These are phyloP conservation scores for Thaleichthys pacificus DNA, from an alignment of 2,797 vertebrate species.

Conservation along the genomic window DNA sequence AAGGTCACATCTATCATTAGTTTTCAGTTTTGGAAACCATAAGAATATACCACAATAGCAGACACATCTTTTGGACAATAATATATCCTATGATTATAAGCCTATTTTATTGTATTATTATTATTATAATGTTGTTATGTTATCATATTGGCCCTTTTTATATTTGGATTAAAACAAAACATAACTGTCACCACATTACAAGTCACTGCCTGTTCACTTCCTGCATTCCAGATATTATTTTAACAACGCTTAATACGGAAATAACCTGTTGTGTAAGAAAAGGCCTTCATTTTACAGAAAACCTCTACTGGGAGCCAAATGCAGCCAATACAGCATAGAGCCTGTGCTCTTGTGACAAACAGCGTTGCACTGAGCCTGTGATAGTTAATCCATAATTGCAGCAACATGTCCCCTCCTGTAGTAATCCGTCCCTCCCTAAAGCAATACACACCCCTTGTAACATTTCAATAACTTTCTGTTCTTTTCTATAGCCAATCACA, in stretches of 20 bases:
- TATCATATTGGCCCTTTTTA: neutral
- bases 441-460: neutral
- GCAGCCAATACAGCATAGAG: neutral
- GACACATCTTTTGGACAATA: neutral
- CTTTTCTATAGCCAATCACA: neutral
- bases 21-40: neutral
- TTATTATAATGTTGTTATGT: neutral
- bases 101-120: neutral
- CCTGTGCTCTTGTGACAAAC: neutral
- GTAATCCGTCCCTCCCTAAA: neutral
- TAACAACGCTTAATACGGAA: neutral
- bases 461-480: neutral
- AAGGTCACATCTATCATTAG: neutral
- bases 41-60: no score
- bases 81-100: neutral
- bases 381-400: neutral
- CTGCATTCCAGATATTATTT: neutral
- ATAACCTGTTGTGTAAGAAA: neutral
- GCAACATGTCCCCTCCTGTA: neutral
- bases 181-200: neutral
- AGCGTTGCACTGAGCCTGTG: neutral
- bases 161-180: neutral
- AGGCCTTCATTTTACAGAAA: neutral
- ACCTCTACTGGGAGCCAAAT: neutral
- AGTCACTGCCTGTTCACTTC: neutral